Evolutionary conservation across 2,888 invertebrate genomes (phyloP), one percentile per base, ranked within the genome.

Genomic region (Synergus laeviventris): DNA sequence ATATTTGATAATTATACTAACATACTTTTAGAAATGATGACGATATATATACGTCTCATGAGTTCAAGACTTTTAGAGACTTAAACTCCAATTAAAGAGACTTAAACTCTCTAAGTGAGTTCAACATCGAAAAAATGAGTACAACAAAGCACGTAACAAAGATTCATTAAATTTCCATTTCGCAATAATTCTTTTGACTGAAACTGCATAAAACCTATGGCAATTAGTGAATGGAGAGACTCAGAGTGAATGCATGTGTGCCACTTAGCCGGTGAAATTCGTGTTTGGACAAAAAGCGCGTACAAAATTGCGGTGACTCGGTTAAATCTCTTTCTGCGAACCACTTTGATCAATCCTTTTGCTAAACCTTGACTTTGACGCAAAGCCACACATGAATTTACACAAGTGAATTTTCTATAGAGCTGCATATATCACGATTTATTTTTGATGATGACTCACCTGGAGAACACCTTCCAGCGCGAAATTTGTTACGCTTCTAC

Each of bases 371-470:
- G 31, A 21, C 70, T 49, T 49, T 70, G 70, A 66, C 16, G 21
- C 21, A 16, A 66, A 7, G 45, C 24, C 45, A 66, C 42, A 21
- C 24, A 49, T 45, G 24, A 31, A 38, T 36, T 14, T 54, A 31
- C 14, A 31, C 56, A 70, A 49, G n/a, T 49, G 49, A 70, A 39
- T 75, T 73, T 75, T 42, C 56, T 64, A n/a, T n/a, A 39, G 54
- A 21, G 18, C 16, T 16, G 31, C 45, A 38, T 24, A 49, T 31
- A 76, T 77, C 76, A 56, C 74, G 39, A 45, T 59, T 77, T 81
- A 81, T 81, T 81, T 80, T 79, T n/a, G 74, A 77, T 66, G 76
- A 78, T 82, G 79, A 84, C 82, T 81, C 82, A 84, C 82, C 81
- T 79, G 81, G 76, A 74, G 75, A 79, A 74, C 76, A 81, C 74